A percentile compares a stretch with the other conserved stretches of the same genome.
phyloP scores from a whole-genome alignment of 2,888 invertebrate genomes.

The Nipponacmea schrenckii region DNA sequence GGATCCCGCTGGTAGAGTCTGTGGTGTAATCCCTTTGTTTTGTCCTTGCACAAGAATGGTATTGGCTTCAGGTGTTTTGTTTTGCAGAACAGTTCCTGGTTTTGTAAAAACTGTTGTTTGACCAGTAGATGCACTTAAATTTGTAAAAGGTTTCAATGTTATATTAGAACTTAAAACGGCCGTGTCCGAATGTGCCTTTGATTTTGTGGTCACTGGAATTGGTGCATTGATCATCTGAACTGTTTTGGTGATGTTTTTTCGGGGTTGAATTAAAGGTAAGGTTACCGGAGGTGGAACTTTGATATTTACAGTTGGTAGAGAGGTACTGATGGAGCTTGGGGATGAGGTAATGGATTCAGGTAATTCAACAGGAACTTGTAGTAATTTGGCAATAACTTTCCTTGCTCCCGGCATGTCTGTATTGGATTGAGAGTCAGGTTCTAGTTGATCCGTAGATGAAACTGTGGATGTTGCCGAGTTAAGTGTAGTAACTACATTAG shows the following conservation, averaged over 20 bases:
- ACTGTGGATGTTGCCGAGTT: not conserved
- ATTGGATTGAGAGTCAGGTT: not conserved
- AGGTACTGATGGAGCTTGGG: slow-evolving; percentile 51
- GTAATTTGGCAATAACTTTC: slow-evolving; percentile 2
- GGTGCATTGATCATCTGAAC: slow-evolving; percentile 61
- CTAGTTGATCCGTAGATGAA: not conserved
- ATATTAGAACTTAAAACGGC: not conserved
- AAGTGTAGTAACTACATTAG: not conserved
- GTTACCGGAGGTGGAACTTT: slow-evolving; percentile 58
- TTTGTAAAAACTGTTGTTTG: slow-evolving; percentile 8
- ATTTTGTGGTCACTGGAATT: slow-evolving; percentile 50
- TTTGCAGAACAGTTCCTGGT: slow-evolving; percentile 13
- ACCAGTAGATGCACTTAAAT: slow-evolving; percentile 11
- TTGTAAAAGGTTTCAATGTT: slow-evolving; percentile 4
- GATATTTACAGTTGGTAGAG: slow-evolving; percentile 58
- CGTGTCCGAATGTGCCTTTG: slow-evolving; percentile 28
- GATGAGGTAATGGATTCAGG: slow-evolving; percentile 44
- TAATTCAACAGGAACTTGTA: not conserved
- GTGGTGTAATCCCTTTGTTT: slow-evolving; percentile 41
- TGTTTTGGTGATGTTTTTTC: slow-evolving; percentile 57
- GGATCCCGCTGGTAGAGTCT: slow-evolving; percentile 32
- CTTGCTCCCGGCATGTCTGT: not conserved
- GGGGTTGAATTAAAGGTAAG: slow-evolving; percentile 50
- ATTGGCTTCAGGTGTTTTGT: not conserved
- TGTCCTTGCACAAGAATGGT: slow-evolving; percentile 31